phyloP scores from a whole-genome alignment of 2,888 invertebrate genomes.

The Crepidodera aurea region DNA sequence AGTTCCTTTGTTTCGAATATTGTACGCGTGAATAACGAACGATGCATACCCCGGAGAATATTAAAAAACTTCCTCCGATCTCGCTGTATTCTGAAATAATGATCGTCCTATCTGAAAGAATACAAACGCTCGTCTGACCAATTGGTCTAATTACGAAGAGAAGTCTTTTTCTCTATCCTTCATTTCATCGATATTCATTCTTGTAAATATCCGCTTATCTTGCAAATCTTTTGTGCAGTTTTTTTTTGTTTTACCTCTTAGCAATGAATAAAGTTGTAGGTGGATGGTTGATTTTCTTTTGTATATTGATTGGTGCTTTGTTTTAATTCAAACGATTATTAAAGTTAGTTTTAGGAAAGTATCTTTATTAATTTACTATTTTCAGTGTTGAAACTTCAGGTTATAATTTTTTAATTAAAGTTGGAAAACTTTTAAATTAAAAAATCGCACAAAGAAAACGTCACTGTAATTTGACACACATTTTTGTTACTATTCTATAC shows the following conservation, averaged over 20 bases:
- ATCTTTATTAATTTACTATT: no score
- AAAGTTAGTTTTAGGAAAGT: not conserved
- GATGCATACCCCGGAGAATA: conserved; percentile 38
- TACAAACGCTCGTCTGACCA: conserved; percentile 44
- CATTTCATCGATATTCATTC: conserved; percentile 30
- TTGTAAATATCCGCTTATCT: conserved; percentile 19
- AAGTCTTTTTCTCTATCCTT: conserved; percentile 32
- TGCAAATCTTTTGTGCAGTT: conserved; percentile 22
- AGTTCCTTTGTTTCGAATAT: conserved; percentile 37
- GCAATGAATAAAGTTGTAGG: conserved; percentile 27
- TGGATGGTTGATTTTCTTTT: conserved; percentile 21
- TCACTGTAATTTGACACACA: no score
- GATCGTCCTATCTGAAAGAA: conserved; percentile 38
- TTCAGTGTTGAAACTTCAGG: no score
- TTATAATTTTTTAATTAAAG: no score
- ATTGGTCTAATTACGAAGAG: conserved; percentile 46
- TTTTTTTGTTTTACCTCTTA: conserved; percentile 27
- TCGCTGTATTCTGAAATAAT: conserved; percentile 37
- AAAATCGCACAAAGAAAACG: no score
- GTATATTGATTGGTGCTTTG: conserved; percentile 10
- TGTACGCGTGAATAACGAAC: conserved; percentile 36
- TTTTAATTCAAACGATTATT: conserved; percentile 3
- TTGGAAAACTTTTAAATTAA: no score
- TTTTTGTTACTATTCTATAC: no score
- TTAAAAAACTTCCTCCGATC: conserved; percentile 40